phyloP scores from a whole-genome alignment of 30 jellyfish, hydroid and myxozoan genomes.

The Chrysaora quinquecirrha region DNA sequence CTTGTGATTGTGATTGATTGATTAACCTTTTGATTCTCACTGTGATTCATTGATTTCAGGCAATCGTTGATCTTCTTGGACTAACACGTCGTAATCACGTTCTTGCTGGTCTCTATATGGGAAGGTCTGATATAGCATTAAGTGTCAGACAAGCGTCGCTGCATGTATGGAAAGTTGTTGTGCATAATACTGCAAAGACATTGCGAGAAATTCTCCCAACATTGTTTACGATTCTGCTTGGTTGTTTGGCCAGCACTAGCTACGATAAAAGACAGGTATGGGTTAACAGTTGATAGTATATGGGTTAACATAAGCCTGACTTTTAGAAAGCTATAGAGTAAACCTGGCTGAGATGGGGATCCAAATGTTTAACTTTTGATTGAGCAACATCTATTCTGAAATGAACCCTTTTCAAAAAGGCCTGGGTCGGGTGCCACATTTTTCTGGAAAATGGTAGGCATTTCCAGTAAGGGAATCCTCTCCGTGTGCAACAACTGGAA shows the following conservation, averaged over 20 bases:
- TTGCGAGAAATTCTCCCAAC: constrained; percentile 93
- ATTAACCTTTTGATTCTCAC: too few relatives aligned
- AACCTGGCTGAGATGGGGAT: too few relatives aligned
- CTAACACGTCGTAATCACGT: constrained; percentile 92
- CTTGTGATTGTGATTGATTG: neutral
- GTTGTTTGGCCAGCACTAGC: constrained; percentile 86
- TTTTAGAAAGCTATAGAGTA: too few relatives aligned
- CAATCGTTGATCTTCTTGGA: constrained; percentile 89
- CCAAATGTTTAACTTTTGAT: too few relatives aligned
- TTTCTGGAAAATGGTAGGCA: too few relatives aligned
- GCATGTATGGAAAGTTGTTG: constrained; percentile 98
- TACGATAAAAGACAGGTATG: constrained; percentile 98
- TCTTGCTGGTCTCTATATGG: constrained; percentile 97
- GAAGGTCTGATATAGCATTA: constrained; percentile 96
- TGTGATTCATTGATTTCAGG: constrained; percentile 61
- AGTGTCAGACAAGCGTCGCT: constrained; percentile 94
- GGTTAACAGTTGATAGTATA: neutral
- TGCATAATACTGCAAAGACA: constrained; percentile 96
- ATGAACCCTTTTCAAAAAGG: too few relatives aligned
- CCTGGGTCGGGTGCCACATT: too few relatives aligned
- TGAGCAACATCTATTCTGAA: too few relatives aligned
- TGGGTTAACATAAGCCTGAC: neutral
- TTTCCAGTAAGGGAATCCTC: too few relatives aligned
- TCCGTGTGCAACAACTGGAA: too few relatives aligned
- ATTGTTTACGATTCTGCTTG: constrained; percentile 77